A percentile compares a stretch with the other conserved stretches of the same genome.
Conservation (phyloP, 2,797 vertebrate species). For the Discoglossus pictus region DNA sequence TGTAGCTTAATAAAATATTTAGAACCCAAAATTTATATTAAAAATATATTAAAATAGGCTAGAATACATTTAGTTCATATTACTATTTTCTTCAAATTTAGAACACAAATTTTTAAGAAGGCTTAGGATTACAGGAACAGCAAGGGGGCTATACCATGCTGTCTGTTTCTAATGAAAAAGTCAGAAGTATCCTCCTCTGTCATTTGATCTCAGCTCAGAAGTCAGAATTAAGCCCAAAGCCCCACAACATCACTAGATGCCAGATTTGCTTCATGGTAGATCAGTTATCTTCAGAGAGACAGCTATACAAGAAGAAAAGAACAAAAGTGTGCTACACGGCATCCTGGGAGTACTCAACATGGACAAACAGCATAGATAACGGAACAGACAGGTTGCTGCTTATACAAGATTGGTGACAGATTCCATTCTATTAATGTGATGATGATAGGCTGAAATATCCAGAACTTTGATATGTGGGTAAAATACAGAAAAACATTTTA, state of each 20-base stretch:
- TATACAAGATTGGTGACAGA: conserved; percentile 4
- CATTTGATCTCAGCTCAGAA: conserved; percentile 48
- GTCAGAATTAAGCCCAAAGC: conserved; percentile 53
- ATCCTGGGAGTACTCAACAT: conserved; percentile 13
- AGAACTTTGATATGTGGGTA: too few relatives aligned
- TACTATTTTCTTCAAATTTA: conserved; percentile 7
- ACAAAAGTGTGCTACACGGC: conserved; percentile 35
- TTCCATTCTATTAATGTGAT: neutral
- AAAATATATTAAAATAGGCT: too few relatives aligned
- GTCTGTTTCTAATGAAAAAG: conserved; percentile 47
- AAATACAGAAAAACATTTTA: too few relatives aligned
- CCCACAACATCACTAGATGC: conserved; percentile 47
- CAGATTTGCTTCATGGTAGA: conserved; percentile 55
- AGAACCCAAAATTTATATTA: too few relatives aligned
- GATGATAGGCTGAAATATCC: neutral
- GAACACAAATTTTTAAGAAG: conserved; percentile 43
- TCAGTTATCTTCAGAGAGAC: conserved; percentile 60
- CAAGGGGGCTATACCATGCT: conserved; percentile 49
- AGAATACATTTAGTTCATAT: conserved; percentile 7
- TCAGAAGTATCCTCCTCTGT: conserved; percentile 50
- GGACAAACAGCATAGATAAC: conserved; percentile 17
- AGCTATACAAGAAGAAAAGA: conserved; percentile 44
- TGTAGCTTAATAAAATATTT: too few relatives aligned
- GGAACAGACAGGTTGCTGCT: conserved; percentile 14
- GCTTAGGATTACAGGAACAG: conserved; percentile 55